Conservation (phyloP, 2,113 vertebrate species). For the Prionailurus bengalensis region DNA sequence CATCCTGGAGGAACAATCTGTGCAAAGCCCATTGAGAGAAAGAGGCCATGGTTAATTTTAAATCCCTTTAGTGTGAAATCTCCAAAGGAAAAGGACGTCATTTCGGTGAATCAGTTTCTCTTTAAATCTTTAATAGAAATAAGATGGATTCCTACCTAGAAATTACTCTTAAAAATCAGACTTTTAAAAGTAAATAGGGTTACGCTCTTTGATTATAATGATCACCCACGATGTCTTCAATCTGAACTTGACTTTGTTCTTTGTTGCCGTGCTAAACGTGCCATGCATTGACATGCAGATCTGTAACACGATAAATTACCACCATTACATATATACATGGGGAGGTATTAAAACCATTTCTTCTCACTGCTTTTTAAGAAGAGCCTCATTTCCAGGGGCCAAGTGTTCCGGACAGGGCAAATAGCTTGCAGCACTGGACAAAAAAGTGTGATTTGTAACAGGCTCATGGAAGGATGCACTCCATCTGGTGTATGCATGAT, state of each 20-base stretch:
- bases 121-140: constrained; percentile 78
- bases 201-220: constrained; percentile 74
- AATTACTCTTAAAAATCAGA: neutral
- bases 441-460: constrained; percentile 53
- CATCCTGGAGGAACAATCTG: neutral
- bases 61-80: neutral
- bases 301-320: neutral
- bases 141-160: constrained; percentile 62
- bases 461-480: constrained; percentile 31
- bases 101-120: constrained; percentile 59
- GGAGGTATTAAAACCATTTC: constrained; percentile 13
- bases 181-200: neutral
- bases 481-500: neutral
- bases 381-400: neutral
- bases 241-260: neutral
- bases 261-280: neutral
- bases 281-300: neutral
- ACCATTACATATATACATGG: fast-evolving
- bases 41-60: neutral
- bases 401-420: neutral
- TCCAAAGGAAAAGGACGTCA: neutral
- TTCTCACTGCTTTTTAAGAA: constrained; percentile 2
- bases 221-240: constrained; percentile 57
- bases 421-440: neutral
- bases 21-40: neutral